Evolutionary conservation across 2,113 vertebrate genomes (phyloP).

Genomic region (Hemicordylus capensis): DNA sequence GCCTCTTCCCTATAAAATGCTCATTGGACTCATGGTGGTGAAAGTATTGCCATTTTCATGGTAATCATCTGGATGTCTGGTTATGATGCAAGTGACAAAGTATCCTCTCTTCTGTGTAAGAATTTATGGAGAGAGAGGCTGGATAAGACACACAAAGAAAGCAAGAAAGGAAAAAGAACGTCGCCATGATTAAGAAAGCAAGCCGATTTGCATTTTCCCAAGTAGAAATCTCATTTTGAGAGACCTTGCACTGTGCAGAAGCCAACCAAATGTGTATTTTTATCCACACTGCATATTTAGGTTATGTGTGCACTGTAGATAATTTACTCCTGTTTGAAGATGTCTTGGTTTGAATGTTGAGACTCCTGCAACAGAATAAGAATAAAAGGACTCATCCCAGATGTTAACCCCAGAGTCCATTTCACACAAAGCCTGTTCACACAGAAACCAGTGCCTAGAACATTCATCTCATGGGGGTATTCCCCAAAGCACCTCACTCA

Average conservation of each 20-base stretch:
- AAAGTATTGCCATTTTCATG: constrained; percentile 20
- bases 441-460: no score
- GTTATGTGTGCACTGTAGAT: background rate
- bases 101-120: background rate
- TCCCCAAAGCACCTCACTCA: no score
- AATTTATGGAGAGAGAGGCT: background rate
- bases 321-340: background rate
- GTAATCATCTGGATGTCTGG: constrained; percentile 16
- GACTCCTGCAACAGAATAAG: background rate
- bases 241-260: background rate
- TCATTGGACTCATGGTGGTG: constrained; percentile 22
- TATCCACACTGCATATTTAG: background rate
- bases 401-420: background rate
- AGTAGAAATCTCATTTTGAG: background rate
- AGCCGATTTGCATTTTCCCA: background rate
- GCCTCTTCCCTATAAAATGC: constrained; percentile 33
- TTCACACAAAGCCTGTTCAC: no score
- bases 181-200: background rate
- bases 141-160: background rate
- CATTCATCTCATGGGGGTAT: no score
- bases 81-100: background rate
- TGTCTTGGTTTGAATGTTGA: background rate
- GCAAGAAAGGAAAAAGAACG: background rate
- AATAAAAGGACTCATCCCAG: background rate
- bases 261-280: background rate